Evolutionary conservation across 1,140 invertebrate genomes (phyloP).

Genomic region (Pectinophora gossypiella): DNA sequence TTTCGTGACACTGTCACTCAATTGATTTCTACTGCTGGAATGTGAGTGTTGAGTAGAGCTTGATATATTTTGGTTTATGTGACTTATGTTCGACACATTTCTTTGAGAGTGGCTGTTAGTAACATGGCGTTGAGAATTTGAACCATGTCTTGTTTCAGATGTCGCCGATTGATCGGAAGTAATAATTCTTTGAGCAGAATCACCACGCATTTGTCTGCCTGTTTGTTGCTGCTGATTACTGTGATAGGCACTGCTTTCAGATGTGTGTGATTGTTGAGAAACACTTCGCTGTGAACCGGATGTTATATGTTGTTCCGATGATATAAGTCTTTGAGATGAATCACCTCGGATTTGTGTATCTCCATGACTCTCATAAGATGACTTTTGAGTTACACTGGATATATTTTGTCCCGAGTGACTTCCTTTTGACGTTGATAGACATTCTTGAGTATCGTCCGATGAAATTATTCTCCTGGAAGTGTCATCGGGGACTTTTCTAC

Average conservation of each 20-base stretch:
- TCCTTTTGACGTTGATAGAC: background rate
- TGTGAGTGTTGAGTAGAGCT: constrained; percentile 40
- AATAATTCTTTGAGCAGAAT: constrained; percentile 1
- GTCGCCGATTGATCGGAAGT: constrained; percentile 1
- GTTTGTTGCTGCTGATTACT: background rate
- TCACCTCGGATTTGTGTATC: constrained; percentile 6
- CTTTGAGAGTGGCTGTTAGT: constrained; percentile 5
- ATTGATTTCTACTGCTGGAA: constrained; percentile 43
- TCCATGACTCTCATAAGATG: background rate
- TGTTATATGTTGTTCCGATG: constrained; percentile 9
- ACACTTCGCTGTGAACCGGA: constrained; percentile 8
- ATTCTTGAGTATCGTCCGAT: background rate
- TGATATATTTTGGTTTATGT: constrained; percentile 27
- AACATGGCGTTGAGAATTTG: constrained; percentile 2
- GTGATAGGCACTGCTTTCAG: background rate
- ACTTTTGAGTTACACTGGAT: background rate
- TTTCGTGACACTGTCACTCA: constrained; percentile 61
- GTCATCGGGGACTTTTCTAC: background rate
- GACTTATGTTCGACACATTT: constrained; percentile 20
- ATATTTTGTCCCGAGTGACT: background rate
- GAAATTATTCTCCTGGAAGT: background rate
- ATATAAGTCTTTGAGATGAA: constrained; percentile 19
- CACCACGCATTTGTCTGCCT: background rate
- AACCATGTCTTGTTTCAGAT: constrained; percentile 7
- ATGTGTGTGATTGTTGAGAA: constrained; percentile 27